Conservation (phyloP, 1,140 invertebrate genomes). For the Pygmarrhopalites habei region DNA sequence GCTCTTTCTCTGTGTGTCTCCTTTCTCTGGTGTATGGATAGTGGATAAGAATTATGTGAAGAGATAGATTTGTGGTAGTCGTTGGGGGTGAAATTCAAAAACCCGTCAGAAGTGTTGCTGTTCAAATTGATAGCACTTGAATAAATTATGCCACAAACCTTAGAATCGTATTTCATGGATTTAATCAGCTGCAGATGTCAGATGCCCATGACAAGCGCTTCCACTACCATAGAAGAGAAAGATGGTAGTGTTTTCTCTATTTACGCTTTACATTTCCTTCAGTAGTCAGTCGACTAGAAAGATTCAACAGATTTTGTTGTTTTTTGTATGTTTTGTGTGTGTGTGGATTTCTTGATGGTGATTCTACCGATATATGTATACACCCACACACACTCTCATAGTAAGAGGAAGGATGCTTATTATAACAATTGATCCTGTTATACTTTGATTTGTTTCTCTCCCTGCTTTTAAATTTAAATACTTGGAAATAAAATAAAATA, state of each 20-base stretch:
- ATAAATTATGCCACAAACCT: not conserved
- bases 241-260: not conserved
- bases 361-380: not conserved
- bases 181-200: conserved; percentile 8
- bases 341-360: not conserved
- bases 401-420: too few species aligned
- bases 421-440: too few species aligned
- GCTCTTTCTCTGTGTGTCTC: too few species aligned
- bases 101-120: too few species aligned
- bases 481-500: not conserved
- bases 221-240: not conserved
- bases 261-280: not conserved
- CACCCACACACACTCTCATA: too few species aligned
- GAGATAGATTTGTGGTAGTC: too few species aligned
- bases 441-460: not conserved
- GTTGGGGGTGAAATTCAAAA: too few species aligned
- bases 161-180: conserved; percentile 2
- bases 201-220: not conserved
- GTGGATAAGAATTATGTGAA: too few species aligned
- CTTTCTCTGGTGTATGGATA: too few species aligned
- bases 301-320: not conserved
- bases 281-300: not conserved
- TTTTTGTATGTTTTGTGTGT: not conserved
- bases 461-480: not conserved
- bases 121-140: conserved; percentile 5